Base-by-base conservation (phyloP, 30 jellyfish, hydroid and myxozoan species). In the Calvadosia cruxmelitensis region DNA sequence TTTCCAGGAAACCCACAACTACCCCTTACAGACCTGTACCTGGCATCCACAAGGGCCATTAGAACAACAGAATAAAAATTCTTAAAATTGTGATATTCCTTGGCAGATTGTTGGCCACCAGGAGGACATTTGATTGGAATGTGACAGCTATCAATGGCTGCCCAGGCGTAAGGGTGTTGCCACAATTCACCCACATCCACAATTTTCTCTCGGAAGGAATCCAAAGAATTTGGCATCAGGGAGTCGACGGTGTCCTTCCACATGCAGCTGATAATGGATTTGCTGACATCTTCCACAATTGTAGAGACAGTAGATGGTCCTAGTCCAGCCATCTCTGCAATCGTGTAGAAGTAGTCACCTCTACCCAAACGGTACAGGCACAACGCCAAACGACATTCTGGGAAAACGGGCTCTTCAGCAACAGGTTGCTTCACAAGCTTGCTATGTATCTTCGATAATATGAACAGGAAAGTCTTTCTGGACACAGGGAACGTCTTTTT, bases 71-170 rank as follows among this genome's bases (percentile, higher is more conserved):
- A n/a, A n/a, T n/a, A n/a, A n/a, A n/a, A n/a, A n/a, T n/a, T n/a
- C 53, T 74, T 74, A 29, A 57, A 64, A 34, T 64, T 64, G 68
- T 75, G 86, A 49, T 63, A 75, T 69, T 75, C 86, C 51, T 76
- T 76, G 74, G 49, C n/a, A 3, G 74, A 0, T 48, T 76, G 69
- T 24, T 2, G 49, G 25, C 86, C 86, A 65, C 86, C 79, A 27
- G 67, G 35, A 20, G 86, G 86, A 36, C 69, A 74, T n/a, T n/a
- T n/a, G n/a, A n/a, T n/a, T n/a, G n/a, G n/a, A n/a, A n/a, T n/a
- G n/a, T n/a, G n/a, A n/a, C 79, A 75, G 29, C 86, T 78, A 75
- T 75, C 79, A 31, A 75, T 68, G 23, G 86, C 72, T 26, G 73
- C 78, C 71, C 61, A 75, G 72, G 71, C 34, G 50, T 25, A 75